These are phyloP conservation scores for Macroramphosus scolopax DNA, from an alignment of 2,797 vertebrate genomes.

Conservation along the genomic window DNA sequence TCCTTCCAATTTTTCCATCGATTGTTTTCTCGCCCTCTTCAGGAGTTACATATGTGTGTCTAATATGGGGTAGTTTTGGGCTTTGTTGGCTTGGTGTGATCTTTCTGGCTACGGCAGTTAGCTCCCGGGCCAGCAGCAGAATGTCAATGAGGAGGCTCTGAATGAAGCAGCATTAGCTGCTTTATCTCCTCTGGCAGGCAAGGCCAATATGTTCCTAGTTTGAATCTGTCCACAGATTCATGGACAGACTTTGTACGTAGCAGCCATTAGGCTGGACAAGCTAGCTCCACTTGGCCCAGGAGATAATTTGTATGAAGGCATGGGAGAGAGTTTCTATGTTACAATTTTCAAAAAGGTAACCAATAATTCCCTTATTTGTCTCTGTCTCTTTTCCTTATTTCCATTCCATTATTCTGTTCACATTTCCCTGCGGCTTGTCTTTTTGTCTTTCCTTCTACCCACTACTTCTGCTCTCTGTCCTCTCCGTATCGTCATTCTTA, in stretches of 20 bases:
- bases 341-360: too few species aligned
- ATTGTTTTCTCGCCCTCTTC: constrained; percentile 5
- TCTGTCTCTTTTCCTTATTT: neutral
- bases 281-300: constrained; percentile 12
- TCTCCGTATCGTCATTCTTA: neutral
- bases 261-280: constrained; percentile 24
- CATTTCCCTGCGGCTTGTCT: neutral
- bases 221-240: constrained; percentile 49
- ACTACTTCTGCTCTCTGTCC: constrained; percentile 2
- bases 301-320: too few species aligned
- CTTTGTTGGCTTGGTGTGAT: constrained; percentile 50
- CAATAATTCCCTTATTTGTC: too few species aligned
- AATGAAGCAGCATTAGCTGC: constrained; percentile 62
- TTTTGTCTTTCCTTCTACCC: neutral
- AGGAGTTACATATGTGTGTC: constrained; percentile 29
- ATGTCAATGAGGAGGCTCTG: constrained; percentile 69
- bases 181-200: constrained; percentile 58
- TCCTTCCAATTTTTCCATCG: constrained; percentile 54
- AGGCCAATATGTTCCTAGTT: constrained; percentile 57
- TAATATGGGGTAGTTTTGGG: constrained; percentile 45
- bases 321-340: too few species aligned
- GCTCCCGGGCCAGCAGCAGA: constrained; percentile 57
- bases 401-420: neutral
- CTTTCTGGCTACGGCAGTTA: constrained; percentile 40
- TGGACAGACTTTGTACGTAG: constrained; percentile 31